Evolutionary conservation across 2,888 invertebrate genomes (phyloP).

Genomic region (Limnephilus lunatus): DNA sequence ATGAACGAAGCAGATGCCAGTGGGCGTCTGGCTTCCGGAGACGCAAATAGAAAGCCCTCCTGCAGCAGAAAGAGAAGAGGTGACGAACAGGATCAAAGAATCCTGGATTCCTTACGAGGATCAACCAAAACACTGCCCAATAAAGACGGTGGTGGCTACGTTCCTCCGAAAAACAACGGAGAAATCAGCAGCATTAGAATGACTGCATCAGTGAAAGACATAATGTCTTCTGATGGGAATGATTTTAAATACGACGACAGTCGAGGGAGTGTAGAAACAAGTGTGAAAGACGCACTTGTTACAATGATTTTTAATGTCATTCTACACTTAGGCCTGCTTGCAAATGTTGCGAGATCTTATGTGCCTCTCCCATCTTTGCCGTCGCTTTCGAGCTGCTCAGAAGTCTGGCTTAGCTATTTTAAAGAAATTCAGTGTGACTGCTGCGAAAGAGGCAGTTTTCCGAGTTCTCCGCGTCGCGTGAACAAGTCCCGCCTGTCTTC

Average conservation of each 20-base stretch:
- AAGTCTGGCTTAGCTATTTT: conserved; percentile 27
- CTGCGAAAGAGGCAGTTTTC: neutral
- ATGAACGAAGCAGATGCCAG: conserved; percentile 20
- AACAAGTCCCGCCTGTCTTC: conserved; percentile 11
- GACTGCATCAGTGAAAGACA: neutral
- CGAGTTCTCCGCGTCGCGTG: neutral
- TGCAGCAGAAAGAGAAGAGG: conserved; percentile 53
- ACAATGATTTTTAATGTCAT: conserved; percentile 14
- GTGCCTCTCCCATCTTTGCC: neutral
- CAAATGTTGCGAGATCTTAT: conserved; percentile 10
- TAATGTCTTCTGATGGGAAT: conserved; percentile 28
- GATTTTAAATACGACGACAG: conserved; percentile 59
- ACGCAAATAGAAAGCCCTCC: conserved; percentile 54
- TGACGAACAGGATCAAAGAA: neutral
- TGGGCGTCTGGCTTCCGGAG: conserved; percentile 49
- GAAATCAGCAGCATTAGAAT: neutral
- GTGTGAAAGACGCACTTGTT: conserved; percentile 12
- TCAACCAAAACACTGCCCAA: neutral
- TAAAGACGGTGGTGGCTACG: neutral
- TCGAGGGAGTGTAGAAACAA: conserved; percentile 43
- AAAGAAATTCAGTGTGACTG: neutral
- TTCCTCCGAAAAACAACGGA: conserved; percentile 10
- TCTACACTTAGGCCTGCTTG: neutral
- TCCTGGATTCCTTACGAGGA: neutral
- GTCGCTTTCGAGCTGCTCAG: neutral